Conservation (phyloP, 2,888 invertebrate genomes). For the Lepetodrilus schrolli region DNA sequence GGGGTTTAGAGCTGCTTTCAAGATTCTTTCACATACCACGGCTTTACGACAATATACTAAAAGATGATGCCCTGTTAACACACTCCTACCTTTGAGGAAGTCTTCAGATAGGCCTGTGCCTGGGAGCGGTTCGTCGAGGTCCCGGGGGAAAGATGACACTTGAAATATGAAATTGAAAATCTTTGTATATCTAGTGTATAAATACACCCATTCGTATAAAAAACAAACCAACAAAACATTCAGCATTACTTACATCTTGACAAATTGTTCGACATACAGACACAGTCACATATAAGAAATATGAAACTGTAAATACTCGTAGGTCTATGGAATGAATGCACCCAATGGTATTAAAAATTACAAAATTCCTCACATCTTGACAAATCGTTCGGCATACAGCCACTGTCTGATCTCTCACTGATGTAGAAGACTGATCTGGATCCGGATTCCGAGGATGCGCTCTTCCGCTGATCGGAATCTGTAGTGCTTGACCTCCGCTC, state of each 20-base stretch:
- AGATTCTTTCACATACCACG: too few relatives aligned
- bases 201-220: too few relatives aligned
- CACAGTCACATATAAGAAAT: too few relatives aligned
- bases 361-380: not conserved
- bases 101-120: constrained; percentile 45
- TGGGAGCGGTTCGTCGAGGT: constrained; percentile 46
- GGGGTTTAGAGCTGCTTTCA: too few relatives aligned
- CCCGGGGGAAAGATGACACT: constrained; percentile 36
- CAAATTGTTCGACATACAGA: too few relatives aligned
- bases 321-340: too few relatives aligned
- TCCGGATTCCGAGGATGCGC: constrained; percentile 40
- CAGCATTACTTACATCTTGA: too few relatives aligned
- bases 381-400: constrained; percentile 34
- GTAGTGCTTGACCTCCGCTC: constrained; percentile 26
- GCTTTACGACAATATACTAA: too few relatives aligned
- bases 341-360: too few relatives aligned
- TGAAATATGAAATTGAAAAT: not conserved
- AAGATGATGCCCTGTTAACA: too few relatives aligned
- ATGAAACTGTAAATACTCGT: too few relatives aligned
- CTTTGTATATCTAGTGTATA: not conserved
- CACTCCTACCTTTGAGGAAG: constrained; percentile 46
- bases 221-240: too few relatives aligned
- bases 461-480: constrained; percentile 39
- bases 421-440: constrained; percentile 32
- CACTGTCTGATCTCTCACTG: constrained; percentile 37